Percentiles rank a stretch among this genome's conserved stretches.
phyloP scores from a whole-genome alignment of 92 coral and sea anemone genomes.

The Palythoa grandiflora region DNA sequence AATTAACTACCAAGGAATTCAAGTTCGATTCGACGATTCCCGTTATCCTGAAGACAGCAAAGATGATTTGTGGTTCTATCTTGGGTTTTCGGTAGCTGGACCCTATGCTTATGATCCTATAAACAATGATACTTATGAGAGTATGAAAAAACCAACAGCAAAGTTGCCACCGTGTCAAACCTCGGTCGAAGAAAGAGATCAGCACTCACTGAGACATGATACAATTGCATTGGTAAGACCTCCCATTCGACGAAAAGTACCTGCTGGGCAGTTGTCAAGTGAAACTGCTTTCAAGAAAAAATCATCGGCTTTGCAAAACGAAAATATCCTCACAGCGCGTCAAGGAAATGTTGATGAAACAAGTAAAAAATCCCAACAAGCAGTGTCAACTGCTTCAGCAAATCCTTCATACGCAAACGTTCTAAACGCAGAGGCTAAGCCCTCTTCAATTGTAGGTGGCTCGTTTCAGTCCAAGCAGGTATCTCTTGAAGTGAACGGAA shows the following conservation, averaged over 20 bases:
- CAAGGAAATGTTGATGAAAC: background rate
- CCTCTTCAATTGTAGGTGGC: too few relatives aligned
- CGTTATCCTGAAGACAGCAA: slow-evolving; percentile 73
- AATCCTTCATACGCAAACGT: background rate
- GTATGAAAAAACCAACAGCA: background rate
- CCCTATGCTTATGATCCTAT: slow-evolving; percentile 80
- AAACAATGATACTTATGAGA: slow-evolving; percentile 57
- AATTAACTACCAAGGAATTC: slow-evolving; percentile 66
- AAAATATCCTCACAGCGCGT: too few relatives aligned
- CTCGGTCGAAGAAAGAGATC: background rate
- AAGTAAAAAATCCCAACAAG: background rate
- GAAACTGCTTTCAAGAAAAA: too few relatives aligned
- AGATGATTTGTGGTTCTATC: slow-evolving; percentile 76
- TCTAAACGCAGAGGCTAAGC: background rate
- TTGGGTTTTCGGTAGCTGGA: slow-evolving; percentile 72
- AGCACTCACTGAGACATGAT: too few relatives aligned
- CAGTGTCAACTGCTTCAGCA: background rate
- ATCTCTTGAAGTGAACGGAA: background rate
- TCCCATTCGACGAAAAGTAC: too few relatives aligned
- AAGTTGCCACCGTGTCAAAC: background rate
- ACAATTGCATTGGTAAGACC: too few relatives aligned
- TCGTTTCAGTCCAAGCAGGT: background rate
- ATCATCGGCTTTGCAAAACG: too few relatives aligned
- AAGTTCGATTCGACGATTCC: slow-evolving; percentile 62
- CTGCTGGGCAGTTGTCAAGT: too few relatives aligned